Evolutionary conservation across 2,888 invertebrate genomes (phyloP), one percentile per base, ranked within the genome.

Genomic region (Plutella xylostella): DNA sequence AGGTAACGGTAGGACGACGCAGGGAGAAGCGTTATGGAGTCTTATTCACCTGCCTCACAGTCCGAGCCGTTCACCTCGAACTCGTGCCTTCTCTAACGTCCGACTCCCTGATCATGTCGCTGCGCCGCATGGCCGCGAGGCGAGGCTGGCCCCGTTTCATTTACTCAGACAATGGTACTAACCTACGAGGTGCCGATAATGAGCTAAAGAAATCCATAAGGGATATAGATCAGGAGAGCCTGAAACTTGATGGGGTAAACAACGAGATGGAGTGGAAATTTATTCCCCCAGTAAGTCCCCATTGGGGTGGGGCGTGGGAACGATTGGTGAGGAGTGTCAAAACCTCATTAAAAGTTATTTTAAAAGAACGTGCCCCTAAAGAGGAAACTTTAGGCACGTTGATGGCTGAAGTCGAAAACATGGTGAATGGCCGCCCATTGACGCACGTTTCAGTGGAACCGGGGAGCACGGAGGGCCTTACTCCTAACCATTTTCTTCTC

Each of bases 401-500:
- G n/a, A 11, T 47, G 34, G 31, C 40, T 2, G 43, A 47, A 56
- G n/a, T n/a, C n/a, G n/a, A n/a, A n/a, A n/a, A n/a, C n/a, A n/a
- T n/a, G n/a, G n/a, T n/a, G n/a, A n/a, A 59, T 37, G 42, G 48
- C 6, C 42, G 53, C 7, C 54, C 60, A 1, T 39, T 63, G 4
- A 55, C 50, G 1, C 54, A 58, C 45, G 58, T 60, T 0, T 54
- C 57, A 1, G 48, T 52, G 7, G 55, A 59, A 7, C 49, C 49
- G 1, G 42, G 45, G 4, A 50, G 55, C 22, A 18, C 31, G 0
- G 58, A 59, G 35, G 43, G 55, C 0, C 38, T 61, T 2, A 61
- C 61, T 1, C 56, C 57, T 1, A 61, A 61, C 40, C 57, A 61
- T 48, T 57, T 61, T 42, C 43, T 60, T 2, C 4, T 53, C 1